Percentiles rank a stretch among this genome's conserved stretches.
Conservation (phyloP, 2,797 vertebrate species). For the Furcifer pardalis region DNA sequence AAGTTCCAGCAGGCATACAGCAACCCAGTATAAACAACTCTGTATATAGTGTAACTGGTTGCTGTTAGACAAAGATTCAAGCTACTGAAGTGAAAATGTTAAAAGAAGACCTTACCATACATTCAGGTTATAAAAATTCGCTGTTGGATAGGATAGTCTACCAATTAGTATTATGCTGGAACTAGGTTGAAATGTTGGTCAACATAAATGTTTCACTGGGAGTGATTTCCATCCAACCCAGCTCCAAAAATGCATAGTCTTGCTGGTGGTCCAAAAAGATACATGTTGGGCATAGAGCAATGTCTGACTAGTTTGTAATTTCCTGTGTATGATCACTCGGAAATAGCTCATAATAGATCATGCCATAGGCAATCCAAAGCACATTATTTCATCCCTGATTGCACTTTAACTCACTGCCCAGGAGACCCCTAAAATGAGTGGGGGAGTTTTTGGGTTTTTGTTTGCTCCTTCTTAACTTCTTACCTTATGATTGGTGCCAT, state of each 20-base stretch:
- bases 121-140: background rate
- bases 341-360: too few relatives aligned
- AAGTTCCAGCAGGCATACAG: conserved; percentile 21
- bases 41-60: background rate
- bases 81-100: background rate
- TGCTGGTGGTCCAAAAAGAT: too few relatives aligned
- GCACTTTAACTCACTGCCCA: too few relatives aligned
- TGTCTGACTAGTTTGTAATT: too few relatives aligned
- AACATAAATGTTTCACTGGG: too few relatives aligned
- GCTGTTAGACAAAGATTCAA: background rate
- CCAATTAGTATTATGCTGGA: background rate
- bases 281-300: too few relatives aligned
- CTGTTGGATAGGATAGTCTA: background rate
- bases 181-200: background rate
- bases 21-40: conserved; percentile 1
- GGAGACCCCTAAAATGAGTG: too few relatives aligned
- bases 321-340: too few relatives aligned
- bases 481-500: background rate
- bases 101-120: background rate
- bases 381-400: too few relatives aligned
- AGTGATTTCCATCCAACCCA: too few relatives aligned
- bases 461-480: background rate
- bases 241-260: too few relatives aligned
- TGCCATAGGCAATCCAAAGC: too few relatives aligned
- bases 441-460: background rate